Evolutionary conservation across 2,113 vertebrate species (phyloP).

Genomic region (Nycticryphes semicollaris): DNA sequence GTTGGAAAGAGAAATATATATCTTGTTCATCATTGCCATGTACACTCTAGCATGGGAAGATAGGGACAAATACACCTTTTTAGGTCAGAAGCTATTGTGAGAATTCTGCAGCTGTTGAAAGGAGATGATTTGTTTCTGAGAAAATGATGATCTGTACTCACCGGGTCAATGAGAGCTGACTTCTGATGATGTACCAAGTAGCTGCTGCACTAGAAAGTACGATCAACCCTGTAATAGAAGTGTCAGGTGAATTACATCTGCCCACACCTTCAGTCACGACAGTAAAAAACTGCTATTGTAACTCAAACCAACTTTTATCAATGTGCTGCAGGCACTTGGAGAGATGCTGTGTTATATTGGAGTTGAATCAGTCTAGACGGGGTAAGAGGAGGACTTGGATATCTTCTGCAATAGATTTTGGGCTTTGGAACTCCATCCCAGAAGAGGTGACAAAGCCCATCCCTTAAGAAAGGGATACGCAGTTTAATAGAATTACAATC

Average conservation of each 20-base stretch:
- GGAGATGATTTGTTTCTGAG: background rate
- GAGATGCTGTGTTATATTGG: background rate
- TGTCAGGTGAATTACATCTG: background rate
- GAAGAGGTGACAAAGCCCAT: background rate
- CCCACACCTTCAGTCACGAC: background rate
- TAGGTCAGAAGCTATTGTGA: background rate
- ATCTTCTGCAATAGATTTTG: background rate
- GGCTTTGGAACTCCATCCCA: background rate
- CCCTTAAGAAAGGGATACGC: background rate
- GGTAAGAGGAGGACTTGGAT: background rate
- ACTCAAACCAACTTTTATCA: background rate
- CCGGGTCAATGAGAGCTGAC: background rate
- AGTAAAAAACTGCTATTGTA: background rate
- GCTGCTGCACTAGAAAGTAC: background rate
- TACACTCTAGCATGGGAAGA: background rate
- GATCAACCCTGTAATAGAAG: background rate
- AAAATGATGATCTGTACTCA: background rate
- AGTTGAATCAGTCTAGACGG: background rate
- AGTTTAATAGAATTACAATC: background rate
- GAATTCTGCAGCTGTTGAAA: background rate
- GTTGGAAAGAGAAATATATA: background rate
- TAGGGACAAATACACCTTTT: background rate
- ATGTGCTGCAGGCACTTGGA: background rate
- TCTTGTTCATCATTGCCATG: background rate
- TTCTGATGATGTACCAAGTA: slow-evolving; percentile 25